Conservation (phyloP, 2,113 vertebrate genomes). For the Triplophysa rosa region DNA sequence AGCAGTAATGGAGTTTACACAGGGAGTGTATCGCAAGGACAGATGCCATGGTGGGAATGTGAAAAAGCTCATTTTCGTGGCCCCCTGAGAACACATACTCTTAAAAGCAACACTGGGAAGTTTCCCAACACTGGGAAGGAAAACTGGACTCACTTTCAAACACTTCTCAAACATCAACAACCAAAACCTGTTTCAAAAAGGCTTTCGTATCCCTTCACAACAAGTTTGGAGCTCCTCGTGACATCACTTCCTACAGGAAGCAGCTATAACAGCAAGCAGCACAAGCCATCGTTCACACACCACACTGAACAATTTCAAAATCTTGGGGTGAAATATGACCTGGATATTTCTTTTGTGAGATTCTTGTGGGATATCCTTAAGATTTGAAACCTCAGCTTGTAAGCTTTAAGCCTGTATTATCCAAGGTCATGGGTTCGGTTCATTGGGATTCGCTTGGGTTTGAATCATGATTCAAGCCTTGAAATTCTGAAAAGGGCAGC, state of each 20-base stretch:
- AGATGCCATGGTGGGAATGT: slow-evolving; percentile 61
- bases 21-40: slow-evolving; percentile 67
- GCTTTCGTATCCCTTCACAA: neutral
- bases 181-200: no score
- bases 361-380: no score
- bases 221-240: neutral
- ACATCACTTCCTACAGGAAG: neutral
- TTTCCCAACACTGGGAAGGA: slow-evolving; percentile 18
- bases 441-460: neutral
- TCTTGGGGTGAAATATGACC: no score
- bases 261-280: neutral
- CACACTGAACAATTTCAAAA: no score
- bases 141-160: slow-evolving; percentile 19
- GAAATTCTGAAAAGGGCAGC: neutral
- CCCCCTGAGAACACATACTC: neutral
- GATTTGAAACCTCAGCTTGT: no score
- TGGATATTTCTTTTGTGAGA: no score
- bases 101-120: slow-evolving; percentile 5
- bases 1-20: slow-evolving; percentile 71
- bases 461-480: neutral
- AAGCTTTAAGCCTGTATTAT: no score
- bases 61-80: slow-evolving; percentile 62
- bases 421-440: neutral
- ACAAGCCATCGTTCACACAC: no score
- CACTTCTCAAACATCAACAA: neutral